These are phyloP conservation scores for Entomobrya proxima DNA, from an alignment of 2,888 invertebrate genomes.

Conservation along the genomic window DNA sequence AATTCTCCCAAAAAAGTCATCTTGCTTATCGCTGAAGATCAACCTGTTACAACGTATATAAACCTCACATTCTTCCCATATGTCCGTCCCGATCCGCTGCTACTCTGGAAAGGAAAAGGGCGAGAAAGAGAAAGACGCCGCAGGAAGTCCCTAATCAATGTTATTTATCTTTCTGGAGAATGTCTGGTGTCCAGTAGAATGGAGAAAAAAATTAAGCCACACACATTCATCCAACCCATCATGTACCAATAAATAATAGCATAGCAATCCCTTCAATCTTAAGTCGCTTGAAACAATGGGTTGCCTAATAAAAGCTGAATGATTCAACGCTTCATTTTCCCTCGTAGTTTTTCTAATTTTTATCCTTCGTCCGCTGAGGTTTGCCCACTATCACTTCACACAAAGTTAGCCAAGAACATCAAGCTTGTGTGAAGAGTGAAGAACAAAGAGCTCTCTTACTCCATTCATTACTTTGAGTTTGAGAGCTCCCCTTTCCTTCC, in stretches of 20 bases:
- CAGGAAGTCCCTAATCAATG: slow-evolving; percentile 28
- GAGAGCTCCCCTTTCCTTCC: too few relatives aligned
- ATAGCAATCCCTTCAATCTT: background rate
- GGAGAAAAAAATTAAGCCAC: slow-evolving; percentile 3
- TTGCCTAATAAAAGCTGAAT: background rate
- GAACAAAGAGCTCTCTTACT: too few relatives aligned
- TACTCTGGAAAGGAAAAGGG: background rate
- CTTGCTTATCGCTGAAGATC: too few relatives aligned
- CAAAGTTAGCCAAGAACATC: too few relatives aligned
- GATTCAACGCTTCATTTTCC: background rate
- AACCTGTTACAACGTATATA: too few relatives aligned
- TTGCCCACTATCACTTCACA: too few relatives aligned
- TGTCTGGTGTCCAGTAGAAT: background rate
- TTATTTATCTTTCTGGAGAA: slow-evolving; percentile 2
- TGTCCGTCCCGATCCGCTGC: background rate
- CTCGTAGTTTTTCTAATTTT: slow-evolving; percentile 1
- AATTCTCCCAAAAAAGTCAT: too few relatives aligned
- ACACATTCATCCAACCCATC: background rate
- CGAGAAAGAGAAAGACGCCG: slow-evolving; percentile 7
- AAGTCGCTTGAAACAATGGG: background rate
- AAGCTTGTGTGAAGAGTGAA: too few relatives aligned
- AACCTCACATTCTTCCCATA: too few relatives aligned
- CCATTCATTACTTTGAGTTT: too few relatives aligned
- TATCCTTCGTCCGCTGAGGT: background rate
- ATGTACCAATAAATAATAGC: background rate